Percentiles rank a stretch among this genome's conserved stretches.
Evolutionary conservation across 2,888 invertebrate genomes (phyloP).

Genomic region (Acleris cristana): DNA sequence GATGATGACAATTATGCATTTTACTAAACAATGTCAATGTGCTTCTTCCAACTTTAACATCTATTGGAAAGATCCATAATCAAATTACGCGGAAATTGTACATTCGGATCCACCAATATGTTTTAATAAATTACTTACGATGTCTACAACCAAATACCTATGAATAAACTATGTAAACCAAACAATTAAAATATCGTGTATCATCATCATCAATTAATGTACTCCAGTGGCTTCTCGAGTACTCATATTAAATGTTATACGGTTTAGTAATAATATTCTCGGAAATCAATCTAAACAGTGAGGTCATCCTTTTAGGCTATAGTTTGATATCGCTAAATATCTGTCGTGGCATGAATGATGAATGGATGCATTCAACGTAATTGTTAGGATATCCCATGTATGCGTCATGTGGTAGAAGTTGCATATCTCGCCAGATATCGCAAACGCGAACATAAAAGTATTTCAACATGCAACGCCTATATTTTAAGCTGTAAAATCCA

Average conservation of each 20-base stretch:
- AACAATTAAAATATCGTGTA: no score
- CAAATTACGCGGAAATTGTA: no score
- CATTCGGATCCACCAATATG: no score
- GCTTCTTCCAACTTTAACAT: no score
- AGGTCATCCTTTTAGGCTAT: conserved; percentile 52
- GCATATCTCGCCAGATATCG: conserved; percentile 2
- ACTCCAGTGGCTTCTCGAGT: neutral
- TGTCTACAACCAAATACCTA: no score
- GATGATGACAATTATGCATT: no score
- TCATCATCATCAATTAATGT: no score
- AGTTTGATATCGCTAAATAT: conserved; percentile 50
- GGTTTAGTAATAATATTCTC: conserved; percentile 45
- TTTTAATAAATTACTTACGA: no score
- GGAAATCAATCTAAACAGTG: conserved; percentile 56
- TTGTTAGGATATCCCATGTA: conserved; percentile 12
- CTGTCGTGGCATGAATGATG: conserved; percentile 48
- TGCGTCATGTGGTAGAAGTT: conserved; percentile 25
- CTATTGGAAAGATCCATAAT: no score
- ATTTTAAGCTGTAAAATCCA: no score
- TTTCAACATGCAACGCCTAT: neutral
- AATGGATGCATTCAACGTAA: conserved; percentile 23
- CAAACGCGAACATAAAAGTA: neutral
- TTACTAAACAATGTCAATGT: no score
- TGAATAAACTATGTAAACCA: no score
- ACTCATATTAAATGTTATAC: neutral